Base-by-base conservation (phyloP, 2,888 invertebrate genomes). In the Megamerina dolium region DNA sequence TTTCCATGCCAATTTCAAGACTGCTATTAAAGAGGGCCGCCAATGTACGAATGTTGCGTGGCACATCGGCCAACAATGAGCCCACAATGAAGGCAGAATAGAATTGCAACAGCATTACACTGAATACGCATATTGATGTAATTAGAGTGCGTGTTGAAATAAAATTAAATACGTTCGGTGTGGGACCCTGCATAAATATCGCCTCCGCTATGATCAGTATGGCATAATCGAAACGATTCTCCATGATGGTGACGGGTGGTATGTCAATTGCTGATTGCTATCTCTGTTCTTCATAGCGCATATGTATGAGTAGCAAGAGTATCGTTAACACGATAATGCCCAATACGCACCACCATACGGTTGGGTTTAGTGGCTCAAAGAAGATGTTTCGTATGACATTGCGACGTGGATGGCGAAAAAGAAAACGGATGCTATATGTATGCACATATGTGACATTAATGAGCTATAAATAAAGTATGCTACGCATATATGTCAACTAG, bases 41-140 rank as follows among this genome's bases (percentile, higher is more conserved):
- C 37, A 65, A 43, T 35, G 46, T 63, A 32, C 61, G 56, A 40
- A 68, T 66, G 40, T 41, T 64, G 42, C 66, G 58, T 4, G 66
- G 58, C 27, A 52, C 42, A 21, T 57, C 60, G 30, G 69, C 59
- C 18, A 68, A 51, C 30, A 68, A 43, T 2, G 64, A 68, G 35
- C 65, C 64, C 36, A 69, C 68, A 49, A 68, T 69, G 44, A 60
- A 69, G 41, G 69, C 68, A 5, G 60, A 60, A 48, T 68, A 68
- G 49, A 69, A 68, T 49, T 68, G 69, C 59, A 64, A 57, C 43
- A 69, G 46, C 48, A 67, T 53, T 42, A 68, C 59, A 44, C 66
- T 58, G 46, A 67, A 68, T 5, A 61, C 29, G 43, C 63, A 59
- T 38, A 56, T 53, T 31, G 58, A 52, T 43, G 55, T 52, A 43